Evolutionary conservation across 2,797 vertebrate genomes (phyloP).

Genomic region (Adelosebastes latens): DNA sequence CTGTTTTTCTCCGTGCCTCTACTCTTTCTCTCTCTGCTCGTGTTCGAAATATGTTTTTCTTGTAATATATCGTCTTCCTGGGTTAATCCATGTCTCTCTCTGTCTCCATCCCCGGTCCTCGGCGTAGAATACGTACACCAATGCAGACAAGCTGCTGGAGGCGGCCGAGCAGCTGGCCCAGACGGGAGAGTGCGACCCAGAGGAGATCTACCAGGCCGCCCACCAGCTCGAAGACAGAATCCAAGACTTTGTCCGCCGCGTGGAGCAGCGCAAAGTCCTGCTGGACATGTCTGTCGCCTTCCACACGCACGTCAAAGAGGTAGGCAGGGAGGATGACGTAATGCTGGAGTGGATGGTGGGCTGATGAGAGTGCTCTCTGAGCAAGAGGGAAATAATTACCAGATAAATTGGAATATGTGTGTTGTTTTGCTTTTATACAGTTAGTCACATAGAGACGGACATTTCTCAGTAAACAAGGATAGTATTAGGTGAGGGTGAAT

Average conservation of each 20-base stretch:
- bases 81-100: constrained; percentile 12
- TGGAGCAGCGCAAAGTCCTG: constrained; percentile 96
- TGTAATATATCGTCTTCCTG: background rate
- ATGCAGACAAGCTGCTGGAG: constrained; percentile 96
- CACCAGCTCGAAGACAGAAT: constrained; percentile 97
- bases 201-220: constrained; percentile 98
- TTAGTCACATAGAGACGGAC: constrained; percentile 8
- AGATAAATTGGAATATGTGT: constrained; percentile 13
- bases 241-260: constrained; percentile 97
- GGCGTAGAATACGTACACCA: constrained; percentile 96
- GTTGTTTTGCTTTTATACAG: background rate
- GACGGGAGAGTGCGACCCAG: constrained; percentile 97
- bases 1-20: constrained; percentile 14
- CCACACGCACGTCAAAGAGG: constrained; percentile 98
- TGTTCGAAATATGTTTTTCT: background rate
- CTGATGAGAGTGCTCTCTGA: constrained; percentile 41
- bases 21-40: background rate
- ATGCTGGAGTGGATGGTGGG: constrained; percentile 59
- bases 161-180: constrained; percentile 97
- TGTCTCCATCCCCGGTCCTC: background rate
- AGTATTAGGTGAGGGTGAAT: background rate
- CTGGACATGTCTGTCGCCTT: constrained; percentile 99
- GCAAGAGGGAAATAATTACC: constrained; percentile 37
- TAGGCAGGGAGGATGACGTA: constrained; percentile 72
- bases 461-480: background rate